Conservation (phyloP, 1,140 invertebrate species). For the Druon quercuslanigerum region DNA sequence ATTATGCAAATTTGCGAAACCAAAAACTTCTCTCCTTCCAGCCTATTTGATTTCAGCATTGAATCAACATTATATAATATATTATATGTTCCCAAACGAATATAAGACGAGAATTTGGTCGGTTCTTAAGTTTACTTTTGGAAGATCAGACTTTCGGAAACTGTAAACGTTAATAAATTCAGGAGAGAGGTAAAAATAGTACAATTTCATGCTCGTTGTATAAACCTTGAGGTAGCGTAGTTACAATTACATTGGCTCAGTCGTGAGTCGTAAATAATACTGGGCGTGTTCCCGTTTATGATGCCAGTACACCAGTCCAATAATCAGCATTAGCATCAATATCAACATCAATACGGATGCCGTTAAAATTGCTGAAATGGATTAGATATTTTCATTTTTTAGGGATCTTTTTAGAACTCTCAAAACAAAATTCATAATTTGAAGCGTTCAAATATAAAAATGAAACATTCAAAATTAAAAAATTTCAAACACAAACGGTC, state of each 20-base stretch:
- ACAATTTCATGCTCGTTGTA: slow-evolving; percentile 2
- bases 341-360: slow-evolving; percentile 66
- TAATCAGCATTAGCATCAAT: slow-evolving; percentile 61
- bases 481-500: too few relatives aligned
- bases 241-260: slow-evolving; percentile 6
- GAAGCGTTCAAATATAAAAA: too few relatives aligned
- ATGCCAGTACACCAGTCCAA: slow-evolving; percentile 67
- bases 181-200: not conserved
- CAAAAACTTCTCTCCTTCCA: not conserved
- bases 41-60: not conserved
- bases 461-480: too few relatives aligned
- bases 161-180: not conserved
- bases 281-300: slow-evolving; percentile 66
- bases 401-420: not conserved
- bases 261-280: slow-evolving; percentile 64
- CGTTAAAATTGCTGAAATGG: slow-evolving; percentile 66
- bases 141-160: slow-evolving; percentile 5
- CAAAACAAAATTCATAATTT: too few relatives aligned
- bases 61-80: not conserved
- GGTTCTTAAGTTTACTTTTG: not conserved
- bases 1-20: not conserved
- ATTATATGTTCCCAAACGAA: not conserved
- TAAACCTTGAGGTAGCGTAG: slow-evolving; percentile 1
- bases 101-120: slow-evolving; percentile 1
- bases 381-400: slow-evolving; percentile 24